phyloP scores from a whole-genome alignment of 1,140 invertebrate genomes.

The Pseudachorutes palmiensis region DNA sequence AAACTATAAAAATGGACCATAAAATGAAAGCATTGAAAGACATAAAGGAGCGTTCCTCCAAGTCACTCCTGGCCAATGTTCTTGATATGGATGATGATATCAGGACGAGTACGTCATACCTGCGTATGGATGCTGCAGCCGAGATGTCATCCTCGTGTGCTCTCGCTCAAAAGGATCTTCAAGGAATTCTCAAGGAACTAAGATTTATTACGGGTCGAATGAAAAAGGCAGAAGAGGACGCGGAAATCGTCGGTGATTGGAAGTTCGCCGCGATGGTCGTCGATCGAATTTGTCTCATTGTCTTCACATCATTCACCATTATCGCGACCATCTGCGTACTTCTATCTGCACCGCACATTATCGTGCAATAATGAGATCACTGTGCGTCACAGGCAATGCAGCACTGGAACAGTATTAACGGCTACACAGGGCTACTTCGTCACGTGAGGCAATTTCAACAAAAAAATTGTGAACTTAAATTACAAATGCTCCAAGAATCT shows the following conservation, averaged over 20 bases:
- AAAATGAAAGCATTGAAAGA: slow-evolving; percentile 76
- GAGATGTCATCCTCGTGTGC: slow-evolving; percentile 46
- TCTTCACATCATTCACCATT: slow-evolving; percentile 93
- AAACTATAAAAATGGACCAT: slow-evolving; percentile 77
- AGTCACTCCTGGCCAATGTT: slow-evolving; percentile 79
- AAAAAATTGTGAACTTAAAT: neutral
- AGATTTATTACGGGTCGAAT: slow-evolving; percentile 87
- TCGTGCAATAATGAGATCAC: slow-evolving; percentile 49
- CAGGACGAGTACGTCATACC: slow-evolving; percentile 50
- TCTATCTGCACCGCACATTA: slow-evolving; percentile 87
- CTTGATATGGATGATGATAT: slow-evolving; percentile 88
- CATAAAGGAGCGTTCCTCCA: slow-evolving; percentile 82
- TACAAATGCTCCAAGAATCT: neutral
- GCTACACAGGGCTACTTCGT: no score
- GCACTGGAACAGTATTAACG: no score
- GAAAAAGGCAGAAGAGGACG: slow-evolving; percentile 79
- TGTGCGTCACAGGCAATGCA: no score
- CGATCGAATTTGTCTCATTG: slow-evolving; percentile 92
- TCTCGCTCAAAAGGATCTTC: slow-evolving; percentile 54
- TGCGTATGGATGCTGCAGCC: slow-evolving; percentile 28
- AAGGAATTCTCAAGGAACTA: slow-evolving; percentile 79
- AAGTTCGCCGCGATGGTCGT: slow-evolving; percentile 99
- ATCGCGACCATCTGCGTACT: slow-evolving; percentile 90
- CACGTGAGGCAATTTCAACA: neutral
- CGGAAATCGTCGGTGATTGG: slow-evolving; percentile 93